Evolutionary conservation across 2,113 vertebrate genomes (phyloP).

Genomic region (Pluvianellus socialis): DNA sequence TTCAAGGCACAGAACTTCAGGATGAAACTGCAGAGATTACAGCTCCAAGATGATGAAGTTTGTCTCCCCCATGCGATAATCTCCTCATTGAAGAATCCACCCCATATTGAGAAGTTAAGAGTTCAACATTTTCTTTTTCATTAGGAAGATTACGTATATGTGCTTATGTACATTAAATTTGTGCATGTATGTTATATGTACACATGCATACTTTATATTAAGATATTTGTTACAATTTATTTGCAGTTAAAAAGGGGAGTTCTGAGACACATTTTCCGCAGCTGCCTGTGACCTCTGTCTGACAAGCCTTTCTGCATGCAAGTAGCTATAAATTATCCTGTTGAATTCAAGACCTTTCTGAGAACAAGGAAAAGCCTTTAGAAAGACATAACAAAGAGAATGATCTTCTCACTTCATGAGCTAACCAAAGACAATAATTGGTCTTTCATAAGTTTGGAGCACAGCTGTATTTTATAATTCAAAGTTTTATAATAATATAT

Average conservation of each 20-base stretch:
- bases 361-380: neutral
- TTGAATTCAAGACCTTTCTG: neutral
- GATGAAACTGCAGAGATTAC: neutral
- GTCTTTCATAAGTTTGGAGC: neutral
- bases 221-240: neutral
- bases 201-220: no score
- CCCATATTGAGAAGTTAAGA: rapidly evolving
- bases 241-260: neutral
- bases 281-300: neutral
- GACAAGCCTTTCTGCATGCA: neutral
- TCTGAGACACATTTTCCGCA: neutral
- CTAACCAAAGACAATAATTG: neutral
- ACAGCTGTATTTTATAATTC: neutral
- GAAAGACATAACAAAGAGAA: neutral
- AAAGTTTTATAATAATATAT: neutral
- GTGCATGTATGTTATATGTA: neutral
- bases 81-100: neutral
- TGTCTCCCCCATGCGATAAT: neutral
- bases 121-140: neutral
- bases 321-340: neutral
- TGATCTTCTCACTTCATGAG: neutral
- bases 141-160: neutral
- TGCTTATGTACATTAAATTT: neutral
- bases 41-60: rapidly evolving
- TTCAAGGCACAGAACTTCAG: neutral